phyloP scores from a whole-genome alignment of 2,113 vertebrate species.

The Capreolus pygargus region DNA sequence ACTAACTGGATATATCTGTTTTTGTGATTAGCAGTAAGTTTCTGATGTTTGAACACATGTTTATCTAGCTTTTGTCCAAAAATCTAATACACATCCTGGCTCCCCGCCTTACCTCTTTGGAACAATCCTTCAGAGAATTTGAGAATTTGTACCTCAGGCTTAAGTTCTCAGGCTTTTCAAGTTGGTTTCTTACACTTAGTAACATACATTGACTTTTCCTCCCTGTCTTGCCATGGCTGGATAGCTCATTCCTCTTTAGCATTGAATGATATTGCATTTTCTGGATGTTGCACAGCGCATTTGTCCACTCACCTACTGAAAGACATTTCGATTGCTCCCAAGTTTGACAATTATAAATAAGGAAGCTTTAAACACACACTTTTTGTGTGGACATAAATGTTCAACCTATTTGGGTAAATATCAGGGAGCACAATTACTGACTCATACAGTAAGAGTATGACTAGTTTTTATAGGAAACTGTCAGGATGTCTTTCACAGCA shows the following conservation, averaged over 20 bases:
- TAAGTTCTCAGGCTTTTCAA: not conserved
- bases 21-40: not conserved
- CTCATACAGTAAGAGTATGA: not conserved
- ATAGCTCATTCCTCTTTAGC: not conserved
- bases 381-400: not conserved
- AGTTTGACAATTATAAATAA: not conserved
- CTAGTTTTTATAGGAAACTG: not conserved
- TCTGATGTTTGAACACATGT: not conserved
- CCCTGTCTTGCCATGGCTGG: not conserved
- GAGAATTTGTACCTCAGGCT: not conserved
- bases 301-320: not conserved
- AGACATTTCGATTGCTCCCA: not conserved
- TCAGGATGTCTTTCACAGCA: not conserved
- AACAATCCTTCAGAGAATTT: not conserved
- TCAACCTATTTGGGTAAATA: not conserved
- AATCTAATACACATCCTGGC: not conserved
- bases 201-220: not conserved
- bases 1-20: not conserved
- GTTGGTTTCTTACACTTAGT: not conserved
- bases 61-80: not conserved
- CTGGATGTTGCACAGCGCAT: too few relatives aligned
- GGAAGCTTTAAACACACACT: not conserved
- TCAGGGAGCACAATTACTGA: not conserved
- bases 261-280: not conserved
- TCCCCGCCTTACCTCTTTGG: not conserved